Base-by-base conservation (phyloP, 2,888 invertebrate species). In the Agrotis puta region DNA sequence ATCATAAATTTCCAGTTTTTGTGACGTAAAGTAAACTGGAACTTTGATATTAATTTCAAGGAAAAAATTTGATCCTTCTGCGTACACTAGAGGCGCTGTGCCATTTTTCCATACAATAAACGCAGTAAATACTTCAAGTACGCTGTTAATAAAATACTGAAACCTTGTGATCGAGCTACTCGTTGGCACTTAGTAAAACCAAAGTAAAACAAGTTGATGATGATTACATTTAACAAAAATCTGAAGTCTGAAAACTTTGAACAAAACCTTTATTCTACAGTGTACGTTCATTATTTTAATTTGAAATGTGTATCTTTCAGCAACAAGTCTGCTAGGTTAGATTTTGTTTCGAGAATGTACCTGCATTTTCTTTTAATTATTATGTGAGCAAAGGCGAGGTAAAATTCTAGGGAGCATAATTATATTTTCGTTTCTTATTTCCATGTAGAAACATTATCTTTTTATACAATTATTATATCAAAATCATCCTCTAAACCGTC, bases 201-300 rank as follows among this genome's bases (percentile, higher is more conserved):
- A 11, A 39, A 39, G 39, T 39, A 11, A 39, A 39, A 39, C 39
- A 39, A 39, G 2, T 39, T 11, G 39, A 16, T 56, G 11, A 43
- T 43, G 39, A 39, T 39, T 47, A 9, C 20, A 56, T 18, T 39
- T 9, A 39, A 43, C 24, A 11, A 39, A 39, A 39, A 1, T 39
- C 39, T 39, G 27, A 39, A 39, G 2, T 39, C 39, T 39, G 27
- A 27, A 27, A 27, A 27, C 0, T 27, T 5, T 27, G 11, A 39
- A n/a, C 57, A 14, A 33, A 24, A 39, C 39, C 39, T 72, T 20
- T 27, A n/a, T 71, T 11, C 11, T 48, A 24, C 14, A 20, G 47
- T 58, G 20, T 58, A 53, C 51, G 7, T 22, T 73, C 58, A 54
- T 64, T 73, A 64, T 48, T 64, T 58, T 27, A 18, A 63, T 64